Percentiles rank a stretch among this genome's conserved stretches.
Evolutionary conservation across 2,113 vertebrate genomes (phyloP).

Genomic region (Austrofundulus limnaeus): DNA sequence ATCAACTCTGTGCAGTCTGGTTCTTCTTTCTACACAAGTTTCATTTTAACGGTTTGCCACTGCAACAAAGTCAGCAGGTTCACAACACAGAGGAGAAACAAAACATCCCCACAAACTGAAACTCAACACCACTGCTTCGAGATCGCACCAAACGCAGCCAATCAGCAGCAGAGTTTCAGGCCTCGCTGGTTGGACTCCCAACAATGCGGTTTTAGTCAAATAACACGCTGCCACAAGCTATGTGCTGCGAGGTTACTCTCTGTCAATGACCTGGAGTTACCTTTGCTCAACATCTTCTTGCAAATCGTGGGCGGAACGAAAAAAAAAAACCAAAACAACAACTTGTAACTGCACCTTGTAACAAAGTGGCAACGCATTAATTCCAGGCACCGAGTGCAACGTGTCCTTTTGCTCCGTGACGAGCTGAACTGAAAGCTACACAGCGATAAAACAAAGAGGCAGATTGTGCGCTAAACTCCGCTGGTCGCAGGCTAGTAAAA

Average conservation of each 20-base stretch:
- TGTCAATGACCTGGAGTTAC: conserved; percentile 75
- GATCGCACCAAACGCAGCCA: conserved; percentile 58
- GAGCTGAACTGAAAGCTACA: conserved; percentile 7
- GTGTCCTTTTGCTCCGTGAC: conserved; percentile 1
- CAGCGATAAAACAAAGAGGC: conserved; percentile 45
- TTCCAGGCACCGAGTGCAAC: conserved; percentile 8
- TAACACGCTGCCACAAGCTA: conserved; percentile 59
- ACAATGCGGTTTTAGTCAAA: conserved; percentile 73
- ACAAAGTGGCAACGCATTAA: conserved; percentile 9
- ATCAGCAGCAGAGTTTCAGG: conserved; percentile 39
- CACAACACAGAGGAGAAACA: conserved; percentile 48
- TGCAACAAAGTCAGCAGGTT: conserved; percentile 22
- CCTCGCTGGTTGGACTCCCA: conserved; percentile 51
- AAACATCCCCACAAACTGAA: conserved; percentile 64
- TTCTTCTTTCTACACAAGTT: conserved; percentile 25
- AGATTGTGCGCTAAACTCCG: conserved; percentile 40
- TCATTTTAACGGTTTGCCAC: conserved; percentile 19
- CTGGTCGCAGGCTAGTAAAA: conserved; percentile 24
- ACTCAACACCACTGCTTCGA: conserved; percentile 66
- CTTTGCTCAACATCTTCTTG: conserved; percentile 30
- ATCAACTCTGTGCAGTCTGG: conserved; percentile 11
- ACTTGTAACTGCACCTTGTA: conserved; percentile 14
- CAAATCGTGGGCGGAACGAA: conserved; percentile 9
- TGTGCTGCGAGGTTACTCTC: conserved; percentile 65
- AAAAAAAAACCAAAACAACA: background rate